Conservation (phyloP, 2,113 vertebrate genomes). For the Erythrocercus mccallii region DNA sequence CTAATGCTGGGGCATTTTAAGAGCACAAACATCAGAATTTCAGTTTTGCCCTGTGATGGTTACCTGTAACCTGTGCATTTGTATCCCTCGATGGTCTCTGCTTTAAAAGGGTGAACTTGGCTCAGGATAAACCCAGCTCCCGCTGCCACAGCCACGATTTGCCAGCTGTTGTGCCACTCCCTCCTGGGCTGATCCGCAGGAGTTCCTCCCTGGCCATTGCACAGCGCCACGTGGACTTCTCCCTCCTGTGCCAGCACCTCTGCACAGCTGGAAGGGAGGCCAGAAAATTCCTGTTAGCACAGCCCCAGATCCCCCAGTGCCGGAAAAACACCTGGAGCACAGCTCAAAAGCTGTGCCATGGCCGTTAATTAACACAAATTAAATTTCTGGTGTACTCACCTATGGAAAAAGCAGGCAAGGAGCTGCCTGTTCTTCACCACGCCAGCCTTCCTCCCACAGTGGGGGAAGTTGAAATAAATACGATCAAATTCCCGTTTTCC, state of each 20-base stretch:
- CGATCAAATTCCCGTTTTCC: constrained; percentile 73
- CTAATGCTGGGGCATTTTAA: background rate
- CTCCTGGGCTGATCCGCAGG: constrained; percentile 84
- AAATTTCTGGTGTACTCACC: constrained; percentile 66
- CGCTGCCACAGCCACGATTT: constrained; percentile 89
- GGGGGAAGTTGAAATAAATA: constrained; percentile 94
- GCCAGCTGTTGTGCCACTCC: constrained; percentile 98
- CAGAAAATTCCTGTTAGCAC: background rate
- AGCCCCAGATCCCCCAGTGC: background rate
- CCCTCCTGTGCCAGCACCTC: constrained; percentile 82
- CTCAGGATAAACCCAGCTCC: constrained; percentile 84
- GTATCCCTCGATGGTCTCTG: constrained; percentile 76
- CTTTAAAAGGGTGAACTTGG: constrained; percentile 77
- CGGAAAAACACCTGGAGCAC: background rate
- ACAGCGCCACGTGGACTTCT: constrained; percentile 87
- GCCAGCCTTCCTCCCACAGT: constrained; percentile 93
- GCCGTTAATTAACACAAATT: background rate
- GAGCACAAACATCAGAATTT: background rate
- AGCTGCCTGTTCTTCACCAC: constrained; percentile 91
- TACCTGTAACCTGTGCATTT: constrained; percentile 95
- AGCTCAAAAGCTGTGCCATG: background rate
- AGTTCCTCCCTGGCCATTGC: constrained; percentile 93
- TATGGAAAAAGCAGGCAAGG: constrained; percentile 85
- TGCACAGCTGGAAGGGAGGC: constrained; percentile 71
- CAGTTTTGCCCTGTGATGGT: background rate